Percentiles rank a stretch among this genome's conserved stretches.
Conservation (phyloP, 1,140 invertebrate genomes). For the Asobara japonica region DNA sequence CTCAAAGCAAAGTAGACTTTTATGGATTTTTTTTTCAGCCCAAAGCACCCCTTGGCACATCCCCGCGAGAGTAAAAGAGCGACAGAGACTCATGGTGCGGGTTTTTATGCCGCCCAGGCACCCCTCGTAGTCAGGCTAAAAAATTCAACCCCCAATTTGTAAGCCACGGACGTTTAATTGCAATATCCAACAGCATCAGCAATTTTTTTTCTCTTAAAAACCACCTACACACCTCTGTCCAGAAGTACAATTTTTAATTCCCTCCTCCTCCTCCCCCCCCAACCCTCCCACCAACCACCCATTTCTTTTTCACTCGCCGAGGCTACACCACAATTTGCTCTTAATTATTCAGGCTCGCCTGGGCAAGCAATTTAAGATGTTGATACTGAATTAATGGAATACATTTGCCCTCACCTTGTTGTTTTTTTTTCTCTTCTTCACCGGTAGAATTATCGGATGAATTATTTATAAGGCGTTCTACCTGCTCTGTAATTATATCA, state of each 20-base stretch:
- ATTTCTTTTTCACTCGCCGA: conserved; percentile 5
- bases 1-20: conserved; percentile 48
- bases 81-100: background rate
- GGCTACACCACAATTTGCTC: conserved; percentile 31
- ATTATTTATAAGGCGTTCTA: conserved; percentile 10
- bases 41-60: conserved; percentile 45
- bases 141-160: conserved; percentile 65
- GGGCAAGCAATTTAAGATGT: conserved; percentile 27
- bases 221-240: conserved; percentile 7
- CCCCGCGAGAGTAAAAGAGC: conserved; percentile 20
- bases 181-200: conserved; percentile 55
- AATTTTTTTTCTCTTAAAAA: conserved; percentile 45
- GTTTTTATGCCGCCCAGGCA: conserved; percentile 28
- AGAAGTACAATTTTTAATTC: conserved; percentile 1
- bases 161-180: conserved; percentile 61
- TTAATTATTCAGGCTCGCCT: conserved; percentile 34
- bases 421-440: conserved; percentile 9
- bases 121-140: conserved; percentile 46
- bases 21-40: conserved; percentile 63
- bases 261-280: conserved; percentile 3
- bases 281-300: background rate
- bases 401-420: conserved; percentile 19
- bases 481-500: conserved; percentile 2
- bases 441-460: background rate
- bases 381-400: conserved; percentile 27